Evolutionary conservation across 2,113 vertebrate genomes (phyloP).

Genomic region (Mus musculus): DNA sequence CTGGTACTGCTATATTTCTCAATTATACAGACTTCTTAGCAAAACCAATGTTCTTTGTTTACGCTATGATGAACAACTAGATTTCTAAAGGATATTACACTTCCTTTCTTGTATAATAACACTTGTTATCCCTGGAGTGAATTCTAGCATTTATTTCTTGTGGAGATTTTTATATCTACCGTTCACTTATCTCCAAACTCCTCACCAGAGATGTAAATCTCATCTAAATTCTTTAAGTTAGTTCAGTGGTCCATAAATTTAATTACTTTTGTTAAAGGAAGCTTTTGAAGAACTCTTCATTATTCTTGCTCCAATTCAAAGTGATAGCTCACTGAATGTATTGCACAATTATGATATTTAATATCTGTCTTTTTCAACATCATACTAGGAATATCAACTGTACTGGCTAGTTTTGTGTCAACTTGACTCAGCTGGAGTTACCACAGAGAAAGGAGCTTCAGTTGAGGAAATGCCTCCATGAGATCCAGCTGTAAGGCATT

Average conservation of each 20-base stretch:
- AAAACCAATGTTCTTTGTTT: not conserved
- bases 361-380: not conserved
- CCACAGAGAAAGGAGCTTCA: too few relatives aligned
- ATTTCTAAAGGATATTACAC: not conserved
- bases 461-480: too few relatives aligned
- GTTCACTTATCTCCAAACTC: not conserved
- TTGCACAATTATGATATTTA: not conserved
- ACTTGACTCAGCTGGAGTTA: too few relatives aligned
- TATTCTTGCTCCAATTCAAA: not conserved
- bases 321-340: not conserved
- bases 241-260: constrained; percentile 8
- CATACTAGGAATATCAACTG: not conserved
- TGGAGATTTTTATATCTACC: not conserved
- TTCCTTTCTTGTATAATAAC: not conserved
- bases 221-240: not conserved
- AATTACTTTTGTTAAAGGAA: constrained; percentile 8
- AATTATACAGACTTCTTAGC: not conserved
- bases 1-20: not conserved
- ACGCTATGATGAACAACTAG: not conserved
- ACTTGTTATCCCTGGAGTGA: not conserved
- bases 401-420: too few relatives aligned
- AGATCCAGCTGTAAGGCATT: too few relatives aligned
- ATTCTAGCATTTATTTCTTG: constrained; percentile 8
- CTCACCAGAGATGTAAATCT: not conserved
- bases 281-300: not conserved